Percentiles rank a stretch among this genome's conserved stretches.
These are phyloP conservation scores for Petrocephalus microphthalmus DNA, from an alignment of 2,113 vertebrate genomes.

Conservation along the genomic window DNA sequence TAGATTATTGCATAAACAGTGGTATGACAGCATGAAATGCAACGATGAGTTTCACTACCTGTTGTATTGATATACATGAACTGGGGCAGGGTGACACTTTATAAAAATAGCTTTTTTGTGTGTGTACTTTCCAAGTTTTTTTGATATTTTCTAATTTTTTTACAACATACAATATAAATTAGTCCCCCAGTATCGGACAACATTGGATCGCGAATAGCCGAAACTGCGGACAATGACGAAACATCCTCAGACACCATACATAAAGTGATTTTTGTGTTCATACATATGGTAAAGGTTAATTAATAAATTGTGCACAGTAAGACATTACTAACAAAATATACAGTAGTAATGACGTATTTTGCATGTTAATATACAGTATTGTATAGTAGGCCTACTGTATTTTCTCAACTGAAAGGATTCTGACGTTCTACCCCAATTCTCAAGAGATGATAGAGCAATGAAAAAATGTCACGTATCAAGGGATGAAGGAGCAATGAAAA, in stretches of 20 bases:
- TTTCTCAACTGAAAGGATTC: background rate
- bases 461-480: background rate
- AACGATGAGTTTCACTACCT: background rate
- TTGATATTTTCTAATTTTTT: background rate
- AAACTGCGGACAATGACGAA: background rate
- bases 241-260: background rate
- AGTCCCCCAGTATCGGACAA: background rate
- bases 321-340: background rate
- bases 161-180: background rate
- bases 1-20: background rate
- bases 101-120: background rate
- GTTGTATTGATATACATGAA: background rate
- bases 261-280: background rate
- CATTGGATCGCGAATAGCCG: background rate
- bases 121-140: background rate
- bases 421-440: background rate
- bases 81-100: background rate
- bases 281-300: background rate
- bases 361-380: background rate
- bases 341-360: background rate
- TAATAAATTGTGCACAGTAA: background rate
- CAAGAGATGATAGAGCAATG: background rate
- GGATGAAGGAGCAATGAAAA: background rate
- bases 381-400: background rate
- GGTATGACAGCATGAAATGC: background rate